Conservation (phyloP, 2,888 invertebrate genomes). For the Chelonus formosanus region DNA sequence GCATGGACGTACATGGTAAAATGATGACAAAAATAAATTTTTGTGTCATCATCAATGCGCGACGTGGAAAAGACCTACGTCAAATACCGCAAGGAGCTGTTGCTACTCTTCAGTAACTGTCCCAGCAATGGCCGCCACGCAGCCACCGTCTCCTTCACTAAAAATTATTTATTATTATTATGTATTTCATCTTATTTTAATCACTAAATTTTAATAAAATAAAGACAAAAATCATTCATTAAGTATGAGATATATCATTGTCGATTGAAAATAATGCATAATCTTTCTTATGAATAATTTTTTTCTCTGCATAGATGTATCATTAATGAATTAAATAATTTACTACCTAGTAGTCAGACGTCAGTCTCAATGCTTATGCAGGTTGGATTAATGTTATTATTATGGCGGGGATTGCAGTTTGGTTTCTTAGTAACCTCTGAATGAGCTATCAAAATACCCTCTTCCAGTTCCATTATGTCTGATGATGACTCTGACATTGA, state of each 20-base stretch:
- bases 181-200: no score
- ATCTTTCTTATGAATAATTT: no score
- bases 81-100: constrained; percentile 59
- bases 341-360: constrained; percentile 91
- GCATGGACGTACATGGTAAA: constrained; percentile 10
- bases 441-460: constrained; percentile 77
- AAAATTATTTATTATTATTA: constrained; percentile 47
- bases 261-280: no score
- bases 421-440: constrained; percentile 73
- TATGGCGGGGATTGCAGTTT: constrained; percentile 76
- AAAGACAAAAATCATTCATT: no score
- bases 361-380: constrained; percentile 92
- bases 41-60: constrained; percentile 34
- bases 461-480: constrained; percentile 92
- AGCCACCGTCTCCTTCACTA: constrained; percentile 72
- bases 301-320: no score
- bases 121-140: constrained; percentile 62
- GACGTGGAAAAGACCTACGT: constrained; percentile 58
- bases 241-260: no score
- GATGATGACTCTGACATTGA: constrained; percentile 89
- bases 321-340: not conserved
- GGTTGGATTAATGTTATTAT: constrained; percentile 78
- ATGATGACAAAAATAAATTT: not conserved
- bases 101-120: constrained; percentile 55
- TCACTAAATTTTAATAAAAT: no score